Percentiles rank a stretch among this genome's conserved stretches.
phyloP scores from a whole-genome alignment of 2,113 vertebrate genomes.

The Eulemur rufifrons region DNA sequence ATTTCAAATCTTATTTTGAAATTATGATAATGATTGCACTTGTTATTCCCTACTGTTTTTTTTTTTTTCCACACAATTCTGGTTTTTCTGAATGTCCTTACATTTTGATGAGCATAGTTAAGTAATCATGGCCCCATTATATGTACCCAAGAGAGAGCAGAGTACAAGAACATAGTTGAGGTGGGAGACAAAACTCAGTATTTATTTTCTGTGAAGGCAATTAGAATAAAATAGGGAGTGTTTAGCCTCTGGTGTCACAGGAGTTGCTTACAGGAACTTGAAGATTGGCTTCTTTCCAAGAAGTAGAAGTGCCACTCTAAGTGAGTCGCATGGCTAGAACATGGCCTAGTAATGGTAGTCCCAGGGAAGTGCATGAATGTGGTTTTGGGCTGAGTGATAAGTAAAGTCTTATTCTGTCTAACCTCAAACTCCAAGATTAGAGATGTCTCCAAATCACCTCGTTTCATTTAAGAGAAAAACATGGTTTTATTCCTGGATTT shows the following conservation, averaged over 20 bases:
- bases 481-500: conserved; percentile 5
- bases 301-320: conserved; percentile 12
- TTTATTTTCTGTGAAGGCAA: neutral
- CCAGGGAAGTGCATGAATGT: neutral
- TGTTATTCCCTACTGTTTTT: neutral
- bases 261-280: neutral
- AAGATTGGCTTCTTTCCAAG: neutral
- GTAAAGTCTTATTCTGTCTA: neutral
- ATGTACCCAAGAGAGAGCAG: neutral
- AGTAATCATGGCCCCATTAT: neutral
- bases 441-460: neutral
- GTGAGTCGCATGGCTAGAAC: neutral
- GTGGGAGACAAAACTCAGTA: neutral
- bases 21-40: neutral
- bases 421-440: neutral
- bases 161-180: neutral
- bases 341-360: neutral
- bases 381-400: neutral
- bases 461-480: conserved; percentile 22
- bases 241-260: neutral
- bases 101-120: neutral
- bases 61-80: neutral
- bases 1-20: conserved; percentile 41
- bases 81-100: neutral
- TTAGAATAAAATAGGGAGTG: neutral